phyloP scores from a whole-genome alignment of 2,113 vertebrate genomes.

The Halichoerus grypus region DNA sequence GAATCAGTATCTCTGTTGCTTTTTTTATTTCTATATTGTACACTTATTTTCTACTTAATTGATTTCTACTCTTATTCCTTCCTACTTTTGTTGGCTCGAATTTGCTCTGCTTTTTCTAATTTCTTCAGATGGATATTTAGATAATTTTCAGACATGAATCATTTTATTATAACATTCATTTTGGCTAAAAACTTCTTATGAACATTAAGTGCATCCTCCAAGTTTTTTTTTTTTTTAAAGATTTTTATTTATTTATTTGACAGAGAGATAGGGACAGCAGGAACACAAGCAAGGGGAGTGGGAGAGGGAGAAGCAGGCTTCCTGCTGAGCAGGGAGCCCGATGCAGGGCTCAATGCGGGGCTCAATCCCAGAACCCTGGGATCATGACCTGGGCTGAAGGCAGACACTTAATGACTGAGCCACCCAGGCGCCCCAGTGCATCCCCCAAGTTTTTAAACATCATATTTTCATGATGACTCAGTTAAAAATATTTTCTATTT shows the following conservation, averaged over 20 bases:
- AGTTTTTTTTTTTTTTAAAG: neutral
- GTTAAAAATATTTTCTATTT: neutral
- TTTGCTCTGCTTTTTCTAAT: neutral
- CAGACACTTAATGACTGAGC: too few relatives aligned
- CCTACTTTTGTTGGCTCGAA: neutral
- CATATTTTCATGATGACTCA: neutral
- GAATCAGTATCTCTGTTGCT: neutral
- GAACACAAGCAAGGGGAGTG: too few relatives aligned
- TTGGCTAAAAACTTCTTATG: neutral
- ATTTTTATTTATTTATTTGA: too few relatives aligned
- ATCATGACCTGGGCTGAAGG: too few relatives aligned
- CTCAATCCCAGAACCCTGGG: too few relatives aligned
- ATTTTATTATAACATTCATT: neutral
- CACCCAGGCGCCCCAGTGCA: neutral
- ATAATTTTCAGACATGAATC: neutral
- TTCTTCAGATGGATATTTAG: neutral
- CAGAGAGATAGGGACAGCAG: too few relatives aligned
- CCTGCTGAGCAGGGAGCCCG: too few relatives aligned
- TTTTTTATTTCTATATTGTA: neutral
- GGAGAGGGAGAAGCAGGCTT: too few relatives aligned
- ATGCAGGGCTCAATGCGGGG: too few relatives aligned
- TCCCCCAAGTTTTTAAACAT: neutral
- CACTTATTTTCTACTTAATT: neutral
- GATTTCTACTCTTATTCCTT: neutral
- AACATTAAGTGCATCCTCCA: neutral